These are phyloP conservation scores for Mamestra brassicae DNA, from an alignment of 2,888 invertebrate species.

Conservation along the genomic window DNA sequence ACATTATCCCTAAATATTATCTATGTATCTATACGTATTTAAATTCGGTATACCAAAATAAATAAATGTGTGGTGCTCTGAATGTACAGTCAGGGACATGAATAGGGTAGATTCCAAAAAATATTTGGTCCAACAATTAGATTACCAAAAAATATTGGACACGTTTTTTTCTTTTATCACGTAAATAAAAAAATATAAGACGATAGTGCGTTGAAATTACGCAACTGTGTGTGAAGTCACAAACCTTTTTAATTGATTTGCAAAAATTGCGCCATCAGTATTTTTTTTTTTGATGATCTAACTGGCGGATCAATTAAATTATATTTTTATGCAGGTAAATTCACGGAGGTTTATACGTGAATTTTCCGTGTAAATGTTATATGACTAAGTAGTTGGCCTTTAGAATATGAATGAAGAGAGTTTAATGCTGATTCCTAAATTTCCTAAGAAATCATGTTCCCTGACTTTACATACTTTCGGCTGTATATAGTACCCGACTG, in stretches of 20 bases:
- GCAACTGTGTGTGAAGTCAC: too few species aligned
- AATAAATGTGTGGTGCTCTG: neutral
- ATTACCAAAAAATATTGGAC: too few species aligned
- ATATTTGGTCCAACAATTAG: too few species aligned
- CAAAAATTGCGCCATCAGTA: too few species aligned
- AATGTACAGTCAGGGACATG: neutral
- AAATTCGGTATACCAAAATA: neutral
- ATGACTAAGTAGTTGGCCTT: neutral
- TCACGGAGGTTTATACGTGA: neutral
- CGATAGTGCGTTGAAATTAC: too few species aligned
- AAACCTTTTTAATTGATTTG: too few species aligned
- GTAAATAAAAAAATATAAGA: too few species aligned
- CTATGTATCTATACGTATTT: neutral
- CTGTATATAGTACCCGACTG: neutral
- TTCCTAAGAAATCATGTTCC: neutral
- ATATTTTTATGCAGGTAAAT: too few species aligned
- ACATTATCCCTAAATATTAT: neutral
- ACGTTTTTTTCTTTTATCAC: too few species aligned
- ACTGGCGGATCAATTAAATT: too few species aligned
- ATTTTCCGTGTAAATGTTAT: neutral
- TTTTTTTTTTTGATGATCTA: too few species aligned
- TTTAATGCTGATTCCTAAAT: neutral
- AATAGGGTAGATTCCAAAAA: neutral
- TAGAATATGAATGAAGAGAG: neutral
- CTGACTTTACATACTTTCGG: neutral